A percentile compares a stretch with the other conserved stretches of the same genome.
These are phyloP conservation scores for Branchipolynoe longqiensis DNA, from an alignment of 2,888 invertebrate genomes.

Conservation along the genomic window DNA sequence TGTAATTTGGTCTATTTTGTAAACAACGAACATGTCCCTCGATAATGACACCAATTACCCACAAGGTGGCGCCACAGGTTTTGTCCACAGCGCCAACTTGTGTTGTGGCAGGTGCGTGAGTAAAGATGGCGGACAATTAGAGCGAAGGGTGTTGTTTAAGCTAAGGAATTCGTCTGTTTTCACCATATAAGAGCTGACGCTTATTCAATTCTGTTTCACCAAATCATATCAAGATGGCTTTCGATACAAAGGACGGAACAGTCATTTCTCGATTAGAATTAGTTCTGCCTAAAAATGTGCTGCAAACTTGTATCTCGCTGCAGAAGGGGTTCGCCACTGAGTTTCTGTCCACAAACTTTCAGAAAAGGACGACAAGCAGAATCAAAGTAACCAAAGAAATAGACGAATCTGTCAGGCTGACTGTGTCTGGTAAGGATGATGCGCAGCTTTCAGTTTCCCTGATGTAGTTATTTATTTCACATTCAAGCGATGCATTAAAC, in stretches of 20 bases:
- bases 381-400: slow-evolving; percentile 43
- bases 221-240: not conserved
- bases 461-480: too few species aligned
- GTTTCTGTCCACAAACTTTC: slow-evolving; percentile 50
- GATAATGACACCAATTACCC: not conserved
- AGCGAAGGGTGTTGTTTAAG: not conserved
- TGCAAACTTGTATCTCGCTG: slow-evolving; percentile 46
- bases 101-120: slow-evolving; percentile 13
- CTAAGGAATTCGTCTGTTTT: too few species aligned
- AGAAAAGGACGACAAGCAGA: slow-evolving; percentile 39
- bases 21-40: too few species aligned
- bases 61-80: not conserved
- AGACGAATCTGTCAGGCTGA: slow-evolving; percentile 46
- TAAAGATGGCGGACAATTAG: not conserved
- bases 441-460: too few species aligned
- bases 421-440: slow-evolving; percentile 31
- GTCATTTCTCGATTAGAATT: slow-evolving; percentile 46
- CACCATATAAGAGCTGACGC: too few species aligned
- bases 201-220: not conserved
- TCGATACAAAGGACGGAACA: not conserved
- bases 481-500: too few species aligned
- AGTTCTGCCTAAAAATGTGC: slow-evolving; percentile 52
- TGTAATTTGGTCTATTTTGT: too few species aligned
- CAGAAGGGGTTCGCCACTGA: slow-evolving; percentile 46
- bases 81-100: not conserved